Evolutionary conservation across 2,888 invertebrate genomes (phyloP), one percentile per base, ranked within the genome.

Genomic region (Pterobdella sp.): DNA sequence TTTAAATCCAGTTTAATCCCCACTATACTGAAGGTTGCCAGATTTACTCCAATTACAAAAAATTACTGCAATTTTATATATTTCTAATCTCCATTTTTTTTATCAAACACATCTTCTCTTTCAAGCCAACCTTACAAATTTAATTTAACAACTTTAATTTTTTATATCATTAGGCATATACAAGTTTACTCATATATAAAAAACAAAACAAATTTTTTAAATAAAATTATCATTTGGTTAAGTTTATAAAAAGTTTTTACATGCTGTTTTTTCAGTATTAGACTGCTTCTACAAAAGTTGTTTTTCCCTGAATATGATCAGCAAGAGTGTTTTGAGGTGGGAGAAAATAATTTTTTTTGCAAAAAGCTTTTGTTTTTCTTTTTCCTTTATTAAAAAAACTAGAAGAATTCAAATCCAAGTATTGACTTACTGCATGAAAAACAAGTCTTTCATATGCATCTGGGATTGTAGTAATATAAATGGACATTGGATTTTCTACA

Each of bases 381-480:
- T 7, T 32, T 34, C 69, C 74, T 26, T 37, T 49, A 18, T 37
- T 63, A 56, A 69, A 49, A 42, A 73, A 74, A 84, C 85, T 85
- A 74, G 80, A 79, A 22, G 84, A 84, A 26, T 76, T 76, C 64
- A 85, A 80, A 76, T 81, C 79, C 31, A 85, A 80, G 75, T 82
- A 85, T 77, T 85, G 84, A 68, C 85, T 83, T 18, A 85, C 80
- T 2, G 83, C 83, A 79, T 85, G 85, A 7, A 84, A 78, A 76
- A 85, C 78, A 77, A 85, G 79, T 3, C 85, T 79, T 74, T 84
- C 82, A 75, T 79, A 82, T 42, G 81, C 79, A 73, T 77, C 81
- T 3, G 78, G 75, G 26, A 82, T 75, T 52, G 78, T 75, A 0
- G 81, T 80, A 31, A 83, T 76, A 76, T 80, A 84, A 14, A 83